Evolutionary conservation across 2,113 vertebrate genomes (phyloP).

Genomic region (Spheniscus mendiculus): DNA sequence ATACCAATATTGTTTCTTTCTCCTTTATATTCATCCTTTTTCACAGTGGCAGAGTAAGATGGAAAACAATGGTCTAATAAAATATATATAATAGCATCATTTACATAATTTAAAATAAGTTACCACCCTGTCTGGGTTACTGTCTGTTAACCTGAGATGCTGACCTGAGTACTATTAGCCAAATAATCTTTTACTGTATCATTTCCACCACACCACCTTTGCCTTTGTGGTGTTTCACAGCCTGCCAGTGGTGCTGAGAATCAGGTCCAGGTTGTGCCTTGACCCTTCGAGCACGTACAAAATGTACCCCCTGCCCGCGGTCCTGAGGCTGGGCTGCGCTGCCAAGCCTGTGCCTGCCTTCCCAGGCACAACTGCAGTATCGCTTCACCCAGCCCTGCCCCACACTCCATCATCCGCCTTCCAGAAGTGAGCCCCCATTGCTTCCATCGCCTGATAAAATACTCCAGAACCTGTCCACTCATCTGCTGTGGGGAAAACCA

Average conservation of each 20-base stretch:
- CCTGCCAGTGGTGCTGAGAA: background rate
- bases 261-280: background rate
- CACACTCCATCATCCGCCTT: background rate
- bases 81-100: background rate
- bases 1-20: background rate
- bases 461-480: background rate
- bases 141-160: background rate
- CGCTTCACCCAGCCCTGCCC: background rate
- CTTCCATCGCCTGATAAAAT: background rate
- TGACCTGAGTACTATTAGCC: background rate
- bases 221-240: background rate
- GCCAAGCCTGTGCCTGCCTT: background rate
- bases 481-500: background rate
- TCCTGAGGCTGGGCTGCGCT: accelerated
- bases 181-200: background rate
- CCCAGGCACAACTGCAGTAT: background rate
- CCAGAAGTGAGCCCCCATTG: background rate
- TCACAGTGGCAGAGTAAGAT: background rate
- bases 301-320: accelerated
- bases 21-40: background rate
- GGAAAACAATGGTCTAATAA: background rate
- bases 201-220: background rate
- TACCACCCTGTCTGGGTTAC: background rate
- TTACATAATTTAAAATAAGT: background rate
- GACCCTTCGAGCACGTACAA: accelerated